These are phyloP conservation scores for Caenorhabditis imperialis DNA, from an alignment of 2,888 invertebrate species.

Conservation along the genomic window DNA sequence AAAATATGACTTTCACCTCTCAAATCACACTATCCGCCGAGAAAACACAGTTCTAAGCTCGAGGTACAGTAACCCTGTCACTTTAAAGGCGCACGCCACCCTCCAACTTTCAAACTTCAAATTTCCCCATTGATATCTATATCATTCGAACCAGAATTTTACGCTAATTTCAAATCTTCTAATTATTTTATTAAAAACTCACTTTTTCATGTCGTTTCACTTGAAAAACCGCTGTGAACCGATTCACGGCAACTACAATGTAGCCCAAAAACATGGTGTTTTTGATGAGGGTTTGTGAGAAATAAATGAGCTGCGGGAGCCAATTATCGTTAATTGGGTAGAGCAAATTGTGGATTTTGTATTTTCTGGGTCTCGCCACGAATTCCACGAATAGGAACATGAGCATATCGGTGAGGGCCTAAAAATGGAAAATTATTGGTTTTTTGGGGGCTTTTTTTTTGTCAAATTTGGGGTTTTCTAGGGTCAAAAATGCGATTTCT, in stretches of 20 bases:
- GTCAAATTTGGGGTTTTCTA: background rate
- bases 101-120: too few relatives aligned
- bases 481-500: too few relatives aligned
- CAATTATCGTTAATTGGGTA: background rate
- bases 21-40: too few relatives aligned
- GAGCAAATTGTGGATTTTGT: constrained; percentile 25
- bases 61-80: too few relatives aligned
- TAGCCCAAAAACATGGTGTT: constrained; percentile 48
- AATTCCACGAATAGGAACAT: constrained; percentile 45
- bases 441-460: too few relatives aligned
- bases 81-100: too few relatives aligned
- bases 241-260: constrained; percentile 30
- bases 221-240: constrained; percentile 25
- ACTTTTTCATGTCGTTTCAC: background rate
- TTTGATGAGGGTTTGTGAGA: constrained; percentile 14
- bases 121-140: background rate
- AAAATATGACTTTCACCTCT: too few relatives aligned
- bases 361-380: constrained; percentile 26
- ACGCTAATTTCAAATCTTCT: background rate
- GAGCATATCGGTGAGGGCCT: constrained; percentile 43
- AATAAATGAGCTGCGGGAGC: constrained; percentile 32
- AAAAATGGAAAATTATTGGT: too few relatives aligned
- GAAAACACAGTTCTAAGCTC: too few relatives aligned
- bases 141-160: background rate
- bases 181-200: background rate